Evolutionary conservation across 2,113 vertebrate species (phyloP).

Genomic region (Monopterus albus): DNA sequence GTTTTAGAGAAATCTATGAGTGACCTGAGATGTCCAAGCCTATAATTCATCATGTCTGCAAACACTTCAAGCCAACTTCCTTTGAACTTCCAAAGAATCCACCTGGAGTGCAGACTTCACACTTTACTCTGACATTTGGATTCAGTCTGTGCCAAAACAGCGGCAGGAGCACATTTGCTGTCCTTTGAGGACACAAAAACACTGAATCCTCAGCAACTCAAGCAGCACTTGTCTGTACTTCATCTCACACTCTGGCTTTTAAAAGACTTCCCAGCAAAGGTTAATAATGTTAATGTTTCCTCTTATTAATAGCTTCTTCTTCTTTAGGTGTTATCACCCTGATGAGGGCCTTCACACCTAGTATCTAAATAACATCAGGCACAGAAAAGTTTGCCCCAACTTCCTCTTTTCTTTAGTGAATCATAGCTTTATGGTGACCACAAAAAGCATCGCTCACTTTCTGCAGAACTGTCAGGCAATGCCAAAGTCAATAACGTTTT

Average conservation of each 20-base stretch:
- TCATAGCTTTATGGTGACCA: constrained; percentile 44
- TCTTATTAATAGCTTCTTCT: not conserved
- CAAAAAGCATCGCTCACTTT: constrained; percentile 44
- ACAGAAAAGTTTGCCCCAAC: not conserved
- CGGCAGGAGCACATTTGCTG: not conserved
- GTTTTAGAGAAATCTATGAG: too few relatives aligned
- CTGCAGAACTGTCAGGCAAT: constrained; percentile 8
- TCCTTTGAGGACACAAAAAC: not conserved
- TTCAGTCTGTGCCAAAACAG: not conserved
- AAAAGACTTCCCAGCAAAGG: not conserved
- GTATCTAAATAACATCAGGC: not conserved
- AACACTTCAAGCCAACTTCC: too few relatives aligned
- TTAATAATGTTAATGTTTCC: not conserved
- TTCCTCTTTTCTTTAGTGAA: constrained; percentile 25
- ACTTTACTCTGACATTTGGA: too few relatives aligned
- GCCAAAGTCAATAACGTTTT: constrained; percentile 48
- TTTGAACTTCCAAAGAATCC: not conserved
- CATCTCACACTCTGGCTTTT: not conserved
- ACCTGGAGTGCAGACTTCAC: too few relatives aligned
- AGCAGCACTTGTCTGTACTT: not conserved
- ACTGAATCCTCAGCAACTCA: not conserved
- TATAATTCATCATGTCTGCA: too few relatives aligned
- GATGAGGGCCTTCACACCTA: not conserved
- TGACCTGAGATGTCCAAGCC: too few relatives aligned
- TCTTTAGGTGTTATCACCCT: not conserved